phyloP scores from a whole-genome alignment of 2,797 vertebrate genomes.

The Enteromius paludinosus region DNA sequence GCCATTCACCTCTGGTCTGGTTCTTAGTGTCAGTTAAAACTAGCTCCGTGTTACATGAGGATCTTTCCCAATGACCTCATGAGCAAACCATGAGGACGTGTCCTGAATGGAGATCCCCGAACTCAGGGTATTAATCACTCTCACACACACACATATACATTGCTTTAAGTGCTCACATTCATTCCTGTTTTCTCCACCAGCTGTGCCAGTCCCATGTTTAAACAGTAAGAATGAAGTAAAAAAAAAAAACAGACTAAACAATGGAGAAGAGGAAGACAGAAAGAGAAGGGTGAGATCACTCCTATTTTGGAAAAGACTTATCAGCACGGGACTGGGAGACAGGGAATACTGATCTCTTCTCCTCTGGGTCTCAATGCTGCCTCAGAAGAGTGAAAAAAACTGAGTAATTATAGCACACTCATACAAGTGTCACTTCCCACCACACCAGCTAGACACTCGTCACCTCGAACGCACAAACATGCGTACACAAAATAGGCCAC shows the following conservation, averaged over 20 bases:
- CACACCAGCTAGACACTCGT: conserved; percentile 66
- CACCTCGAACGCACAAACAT: conserved; percentile 36
- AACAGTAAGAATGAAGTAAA: conserved; percentile 42
- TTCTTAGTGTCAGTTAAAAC: conserved; percentile 56
- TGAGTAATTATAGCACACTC: conserved; percentile 74
- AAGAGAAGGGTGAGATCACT: conserved; percentile 62
- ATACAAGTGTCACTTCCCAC: conserved; percentile 73
- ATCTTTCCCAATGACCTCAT: conserved; percentile 82
- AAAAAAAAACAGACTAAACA: conserved; percentile 59
- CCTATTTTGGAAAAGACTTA: conserved; percentile 62
- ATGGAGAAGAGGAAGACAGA: conserved; percentile 50
- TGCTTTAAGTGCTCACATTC: conserved; percentile 40
- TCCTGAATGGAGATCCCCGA: conserved; percentile 81
- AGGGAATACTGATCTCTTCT: conserved; percentile 58
- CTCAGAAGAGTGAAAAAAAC: conserved; percentile 69
- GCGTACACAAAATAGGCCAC: conserved; percentile 13
- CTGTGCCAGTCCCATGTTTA: conserved; percentile 49
- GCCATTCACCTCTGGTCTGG: conserved; percentile 61
- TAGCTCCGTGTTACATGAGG: conserved; percentile 69
- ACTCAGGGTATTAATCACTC: conserved; percentile 79
- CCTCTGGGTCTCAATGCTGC: conserved; percentile 66
- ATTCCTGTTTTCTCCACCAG: conserved; percentile 42
- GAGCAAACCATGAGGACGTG: conserved; percentile 75
- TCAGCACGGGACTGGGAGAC: conserved; percentile 55
- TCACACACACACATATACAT: conserved; percentile 49